Evolutionary conservation across 2,797 vertebrate genomes (phyloP), one percentile per base, ranked within the genome.

Genomic region (Limosa lapponica): DNA sequence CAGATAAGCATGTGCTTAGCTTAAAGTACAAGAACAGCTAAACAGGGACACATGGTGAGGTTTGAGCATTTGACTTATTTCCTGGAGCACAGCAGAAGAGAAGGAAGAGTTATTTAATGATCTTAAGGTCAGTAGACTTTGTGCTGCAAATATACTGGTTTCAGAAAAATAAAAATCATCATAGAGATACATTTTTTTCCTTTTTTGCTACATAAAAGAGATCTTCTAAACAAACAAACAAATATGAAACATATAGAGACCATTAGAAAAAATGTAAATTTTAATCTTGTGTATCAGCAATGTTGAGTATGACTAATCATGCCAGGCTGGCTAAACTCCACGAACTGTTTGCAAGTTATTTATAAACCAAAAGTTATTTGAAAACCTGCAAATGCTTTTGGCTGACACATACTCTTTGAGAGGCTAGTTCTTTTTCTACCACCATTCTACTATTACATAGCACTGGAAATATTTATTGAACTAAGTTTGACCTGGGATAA

Each of bases 1-100:
- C 79, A 91, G 57, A 73, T n/a, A 87, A 91, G 13, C 79, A 61
- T 36, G 55, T 36, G 52, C 79, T 93, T 52, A 81, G 37, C 57
- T 88, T 57, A 36, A 82, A 41, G 7, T 59, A 48, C 39, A 77
- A 48, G 64, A 93, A 32, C 44, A 80, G 13, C 59, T 86, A 66
- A 91, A 10, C 64, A 66, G 55, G 59, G 75, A 83, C 48, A 46
- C 75, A 30, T 49, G 36, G 49, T 23, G 39, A 82, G 14, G 17
- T 75, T 37, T 82, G 74, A 87, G 39, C 1, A 0, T 55, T 91
- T 93, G 59, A 52, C 57, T 93, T 49, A 67, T 81, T 89, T 94
- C 64, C 79, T 92, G 51, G 36, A 91, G 74, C 55, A 82, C 8
- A 82, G 37, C 8, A 34, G 15, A 66, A 77, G 55, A 91, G 43